Conservation (phyloP, 2,113 vertebrate species). For the Illadopsis cleaveri region DNA sequence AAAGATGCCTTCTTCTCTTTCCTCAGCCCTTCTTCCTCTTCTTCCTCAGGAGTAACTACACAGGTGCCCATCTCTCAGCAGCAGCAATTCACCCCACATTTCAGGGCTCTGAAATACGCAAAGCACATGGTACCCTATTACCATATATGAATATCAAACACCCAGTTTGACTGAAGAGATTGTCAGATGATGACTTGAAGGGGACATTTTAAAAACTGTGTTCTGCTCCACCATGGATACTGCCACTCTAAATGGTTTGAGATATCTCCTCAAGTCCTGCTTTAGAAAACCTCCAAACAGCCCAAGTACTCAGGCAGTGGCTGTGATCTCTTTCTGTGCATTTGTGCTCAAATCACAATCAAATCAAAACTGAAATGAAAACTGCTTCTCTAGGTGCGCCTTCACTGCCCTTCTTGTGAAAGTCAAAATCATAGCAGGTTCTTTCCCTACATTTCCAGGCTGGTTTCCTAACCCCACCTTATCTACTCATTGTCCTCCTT, state of each 20-base stretch:
- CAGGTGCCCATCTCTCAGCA: not conserved
- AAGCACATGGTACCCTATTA: not conserved
- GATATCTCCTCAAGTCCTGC: not conserved
- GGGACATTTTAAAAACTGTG: not conserved
- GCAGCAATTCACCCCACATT: rapidly evolving
- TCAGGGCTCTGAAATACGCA: not conserved
- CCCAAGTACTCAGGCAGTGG: rapidly evolving
- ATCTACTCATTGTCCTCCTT: not conserved
- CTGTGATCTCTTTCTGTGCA: not conserved
- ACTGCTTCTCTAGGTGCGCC: not conserved
- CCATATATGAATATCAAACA: not conserved
- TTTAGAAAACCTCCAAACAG: not conserved
- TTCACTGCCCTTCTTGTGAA: not conserved
- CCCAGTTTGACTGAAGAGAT: not conserved
- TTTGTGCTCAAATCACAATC: not conserved
- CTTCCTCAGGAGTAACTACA: not conserved
- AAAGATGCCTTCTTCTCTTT: rapidly evolving
- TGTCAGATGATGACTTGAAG: not conserved
- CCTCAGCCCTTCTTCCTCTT: not conserved
- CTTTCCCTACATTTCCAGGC: rapidly evolving
- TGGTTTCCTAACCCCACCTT: not conserved
- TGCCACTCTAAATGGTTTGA: not conserved
- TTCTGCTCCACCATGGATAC: not conserved
- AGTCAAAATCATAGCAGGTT: not conserved
- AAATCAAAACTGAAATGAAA: not conserved